A percentile compares a stretch with the other conserved stretches of the same genome.
Conservation (phyloP, 1,140 invertebrate genomes). For the Psilanteris sp. region DNA sequence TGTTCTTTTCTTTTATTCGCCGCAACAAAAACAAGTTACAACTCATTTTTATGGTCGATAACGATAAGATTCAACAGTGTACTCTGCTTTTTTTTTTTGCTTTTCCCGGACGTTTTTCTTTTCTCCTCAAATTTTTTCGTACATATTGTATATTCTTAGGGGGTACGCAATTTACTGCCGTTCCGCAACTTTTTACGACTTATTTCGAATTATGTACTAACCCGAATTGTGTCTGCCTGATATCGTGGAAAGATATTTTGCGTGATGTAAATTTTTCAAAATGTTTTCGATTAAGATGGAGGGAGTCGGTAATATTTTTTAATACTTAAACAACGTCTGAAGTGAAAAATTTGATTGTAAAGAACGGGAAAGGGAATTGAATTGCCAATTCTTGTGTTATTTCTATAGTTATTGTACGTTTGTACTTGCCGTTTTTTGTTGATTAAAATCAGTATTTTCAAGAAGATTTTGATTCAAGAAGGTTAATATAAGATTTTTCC, state of each 20-base stretch:
- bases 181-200: conserved; percentile 38
- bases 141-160: conserved; percentile 16
- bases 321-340: too few species aligned
- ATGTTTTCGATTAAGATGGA: too few species aligned
- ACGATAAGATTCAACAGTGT: conserved; percentile 32
- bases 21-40: conserved; percentile 47
- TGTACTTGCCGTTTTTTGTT: too few species aligned
- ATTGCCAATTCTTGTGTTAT: too few species aligned
- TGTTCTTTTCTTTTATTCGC: conserved; percentile 2
- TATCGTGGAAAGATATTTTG: neutral
- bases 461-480: too few species aligned
- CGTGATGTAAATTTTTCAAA: neutral
- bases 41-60: conserved; percentile 53
- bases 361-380: too few species aligned
- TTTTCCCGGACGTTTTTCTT: too few species aligned
- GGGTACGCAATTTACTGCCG: conserved; percentile 40
- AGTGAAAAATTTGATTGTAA: too few species aligned
- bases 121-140: neutral
- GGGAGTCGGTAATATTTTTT: too few species aligned
- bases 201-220: conserved; percentile 42
- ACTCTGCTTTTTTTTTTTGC: neutral
- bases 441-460: too few species aligned
- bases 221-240: conserved; percentile 18
- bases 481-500: too few species aligned
- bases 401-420: too few species aligned